Conservation (phyloP, 53 echinoderm and acorn worm species). For the Holothuria leucospilota region DNA sequence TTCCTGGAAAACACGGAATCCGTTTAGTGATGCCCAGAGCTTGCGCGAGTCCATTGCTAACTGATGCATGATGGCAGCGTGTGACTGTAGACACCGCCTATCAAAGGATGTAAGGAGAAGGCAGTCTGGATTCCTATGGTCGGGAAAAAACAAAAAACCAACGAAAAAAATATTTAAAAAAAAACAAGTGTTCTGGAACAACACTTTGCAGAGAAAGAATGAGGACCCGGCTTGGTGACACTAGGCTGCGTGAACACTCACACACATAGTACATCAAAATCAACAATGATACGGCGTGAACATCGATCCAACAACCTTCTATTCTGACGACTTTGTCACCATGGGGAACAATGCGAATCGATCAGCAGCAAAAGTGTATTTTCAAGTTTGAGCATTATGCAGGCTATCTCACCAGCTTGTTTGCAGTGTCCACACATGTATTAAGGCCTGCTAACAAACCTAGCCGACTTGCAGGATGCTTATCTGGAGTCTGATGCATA, state of each 20-base stretch:
- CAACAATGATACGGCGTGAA: not conserved
- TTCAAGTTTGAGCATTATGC: conserved; percentile 10
- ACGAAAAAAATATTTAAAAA: no score
- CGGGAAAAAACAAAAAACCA: no score
- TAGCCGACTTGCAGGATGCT: not conserved
- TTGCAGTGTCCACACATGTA: no score
- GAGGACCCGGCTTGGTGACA: not conserved
- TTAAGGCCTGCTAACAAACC: no score
- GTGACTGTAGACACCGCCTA: not conserved
- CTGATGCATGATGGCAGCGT: not conserved
- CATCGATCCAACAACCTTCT: not conserved
- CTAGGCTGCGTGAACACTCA: no score
- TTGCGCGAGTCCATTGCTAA: conserved; percentile 14
- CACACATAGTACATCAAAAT: not conserved
- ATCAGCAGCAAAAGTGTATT: not conserved
- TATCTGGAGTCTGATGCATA: not conserved
- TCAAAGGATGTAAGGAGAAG: not conserved
- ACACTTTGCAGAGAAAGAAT: conserved; percentile 1
- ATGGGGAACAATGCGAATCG: not conserved
- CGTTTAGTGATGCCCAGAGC: conserved; percentile 2
- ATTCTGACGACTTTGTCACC: not conserved
- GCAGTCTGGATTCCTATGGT: not conserved
- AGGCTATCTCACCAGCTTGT: not conserved
- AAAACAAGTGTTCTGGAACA: conserved; percentile 14
- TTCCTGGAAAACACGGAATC: conserved; percentile 14